Base-by-base conservation (phyloP, 2,888 invertebrate species). In the Erebia ligea region DNA sequence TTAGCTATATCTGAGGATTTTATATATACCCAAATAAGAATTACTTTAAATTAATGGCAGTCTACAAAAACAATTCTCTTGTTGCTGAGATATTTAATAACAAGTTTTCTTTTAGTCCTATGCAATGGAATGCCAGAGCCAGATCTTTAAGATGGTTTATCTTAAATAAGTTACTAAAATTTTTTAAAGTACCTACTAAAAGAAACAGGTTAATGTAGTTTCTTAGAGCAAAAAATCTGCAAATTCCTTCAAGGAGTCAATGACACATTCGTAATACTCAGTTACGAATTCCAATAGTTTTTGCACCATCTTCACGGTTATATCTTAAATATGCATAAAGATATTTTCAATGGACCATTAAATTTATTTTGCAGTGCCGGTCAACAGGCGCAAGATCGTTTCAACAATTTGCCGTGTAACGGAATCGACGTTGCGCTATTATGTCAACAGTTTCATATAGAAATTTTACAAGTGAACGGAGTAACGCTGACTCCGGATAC, bases 381-480 rank as follows among this genome's bases (percentile, higher is more conserved):
- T 81, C 81, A 84, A 84, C 84, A 83, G 84, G 84, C 84, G 84
- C 84, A 86, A 81, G 81, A 86, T 83, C 82, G 85, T 82, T 74
- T 68, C 52, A 54, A 62, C 56, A 54, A 73, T 73, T 71, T 68
- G 71, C 71, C 66, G 70, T 74, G 69, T 74, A 74, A 76, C 73
- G 72, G 76, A 76, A 75, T 76, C 79, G 78, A 82, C 81, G 80
- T 80, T 82, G 81, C 82, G 84, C 84, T 86, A 89, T 91, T 91
- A 91, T 90, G 89, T 90, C 90, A 92, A 90, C 84, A 86, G 85
- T 89, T 90, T 89, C 83, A 83, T 86, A 87, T 86, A 90, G 86
- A 90, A 84, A 88, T 86, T 88, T 90, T 88, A 87, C 87, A 91
- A 91, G 92, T 90, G 92, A 92, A 91, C 89, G 91, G 91, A 89